phyloP scores from a whole-genome alignment of 1,140 invertebrate species.

The Drosophila athabasca region DNA sequence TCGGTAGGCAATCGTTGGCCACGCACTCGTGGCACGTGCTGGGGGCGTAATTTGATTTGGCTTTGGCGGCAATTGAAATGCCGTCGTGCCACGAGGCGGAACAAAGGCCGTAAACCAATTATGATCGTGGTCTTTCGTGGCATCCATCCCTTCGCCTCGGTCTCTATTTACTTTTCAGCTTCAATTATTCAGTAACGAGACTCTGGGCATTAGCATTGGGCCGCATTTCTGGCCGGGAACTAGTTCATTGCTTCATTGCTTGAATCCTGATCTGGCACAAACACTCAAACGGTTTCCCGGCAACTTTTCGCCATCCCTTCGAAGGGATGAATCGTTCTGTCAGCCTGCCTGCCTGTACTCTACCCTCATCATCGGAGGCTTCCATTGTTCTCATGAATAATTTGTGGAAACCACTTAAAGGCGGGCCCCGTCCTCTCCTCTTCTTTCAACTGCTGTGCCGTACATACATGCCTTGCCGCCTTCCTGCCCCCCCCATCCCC shows the following conservation, averaged over 20 bases:
- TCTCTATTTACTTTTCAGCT: too few relatives aligned
- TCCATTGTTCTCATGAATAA: constrained; percentile 73
- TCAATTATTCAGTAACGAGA: neutral
- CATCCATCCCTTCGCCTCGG: neutral
- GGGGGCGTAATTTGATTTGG: constrained; percentile 66
- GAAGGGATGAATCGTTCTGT: neutral
- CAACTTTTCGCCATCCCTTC: constrained; percentile 29
- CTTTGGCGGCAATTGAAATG: constrained; percentile 67
- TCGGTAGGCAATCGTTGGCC: constrained; percentile 4
- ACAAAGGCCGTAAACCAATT: constrained; percentile 77
- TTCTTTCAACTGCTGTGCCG: neutral
- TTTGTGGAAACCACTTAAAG: constrained; percentile 76
- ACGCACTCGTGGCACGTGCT: constrained; percentile 62
- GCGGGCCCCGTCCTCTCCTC: neutral
- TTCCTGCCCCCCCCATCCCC: neutral
- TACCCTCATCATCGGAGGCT: neutral
- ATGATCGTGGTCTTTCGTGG: constrained; percentile 29
- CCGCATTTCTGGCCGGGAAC: neutral
- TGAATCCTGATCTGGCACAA: neutral
- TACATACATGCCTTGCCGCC: too few relatives aligned
- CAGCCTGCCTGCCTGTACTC: neutral
- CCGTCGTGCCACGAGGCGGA: constrained; percentile 50
- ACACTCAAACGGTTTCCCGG: constrained; percentile 9
- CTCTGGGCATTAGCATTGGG: too few relatives aligned
- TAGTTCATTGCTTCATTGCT: neutral